phyloP scores from a whole-genome alignment of 1,140 invertebrate species.

The Platyscapa corneri region DNA sequence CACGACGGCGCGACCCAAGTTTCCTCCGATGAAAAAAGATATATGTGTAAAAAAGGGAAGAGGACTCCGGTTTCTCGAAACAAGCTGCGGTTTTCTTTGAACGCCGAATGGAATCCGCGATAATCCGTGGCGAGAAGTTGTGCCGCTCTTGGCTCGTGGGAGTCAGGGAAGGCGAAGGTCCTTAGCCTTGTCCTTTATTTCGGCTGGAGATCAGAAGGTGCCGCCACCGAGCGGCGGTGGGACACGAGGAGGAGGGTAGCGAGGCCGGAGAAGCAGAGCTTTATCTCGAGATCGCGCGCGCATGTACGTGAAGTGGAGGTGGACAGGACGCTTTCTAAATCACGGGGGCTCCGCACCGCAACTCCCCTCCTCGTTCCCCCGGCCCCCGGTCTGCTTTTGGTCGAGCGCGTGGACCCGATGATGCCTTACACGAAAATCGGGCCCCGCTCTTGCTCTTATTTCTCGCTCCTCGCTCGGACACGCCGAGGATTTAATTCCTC shows the following conservation, averaged over 20 bases:
- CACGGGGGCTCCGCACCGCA: slow-evolving; percentile 53
- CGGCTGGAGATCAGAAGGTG: slow-evolving; percentile 57
- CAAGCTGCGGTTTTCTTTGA: slow-evolving; percentile 55
- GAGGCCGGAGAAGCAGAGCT: slow-evolving; percentile 48
- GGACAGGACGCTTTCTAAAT: slow-evolving; percentile 62
- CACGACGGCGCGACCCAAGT: not conserved
- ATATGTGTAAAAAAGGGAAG: not conserved
- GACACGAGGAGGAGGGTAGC: not conserved
- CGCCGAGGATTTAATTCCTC: not conserved
- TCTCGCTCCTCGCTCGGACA: too few species aligned
- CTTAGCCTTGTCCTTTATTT: slow-evolving; percentile 59
- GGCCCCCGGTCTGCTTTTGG: not conserved
- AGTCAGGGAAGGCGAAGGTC: slow-evolving; percentile 55
- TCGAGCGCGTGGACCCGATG: not conserved
- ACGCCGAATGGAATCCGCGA: slow-evolving; percentile 51
- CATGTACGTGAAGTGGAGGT: slow-evolving; percentile 56
- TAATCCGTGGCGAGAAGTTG: slow-evolving; percentile 45
- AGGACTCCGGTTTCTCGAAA: slow-evolving; percentile 19
- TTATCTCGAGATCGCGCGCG: slow-evolving; percentile 63
- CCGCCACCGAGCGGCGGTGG: slow-evolving; percentile 17
- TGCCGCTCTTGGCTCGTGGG: slow-evolving; percentile 53
- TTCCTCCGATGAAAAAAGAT: slow-evolving; percentile 8
- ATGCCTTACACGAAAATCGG: slow-evolving; percentile 2
- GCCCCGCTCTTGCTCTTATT: not conserved
- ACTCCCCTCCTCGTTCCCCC: slow-evolving; percentile 45